Evolutionary conservation across 2,888 invertebrate species (phyloP).

Genomic region (Drosophila demipolita): DNA sequence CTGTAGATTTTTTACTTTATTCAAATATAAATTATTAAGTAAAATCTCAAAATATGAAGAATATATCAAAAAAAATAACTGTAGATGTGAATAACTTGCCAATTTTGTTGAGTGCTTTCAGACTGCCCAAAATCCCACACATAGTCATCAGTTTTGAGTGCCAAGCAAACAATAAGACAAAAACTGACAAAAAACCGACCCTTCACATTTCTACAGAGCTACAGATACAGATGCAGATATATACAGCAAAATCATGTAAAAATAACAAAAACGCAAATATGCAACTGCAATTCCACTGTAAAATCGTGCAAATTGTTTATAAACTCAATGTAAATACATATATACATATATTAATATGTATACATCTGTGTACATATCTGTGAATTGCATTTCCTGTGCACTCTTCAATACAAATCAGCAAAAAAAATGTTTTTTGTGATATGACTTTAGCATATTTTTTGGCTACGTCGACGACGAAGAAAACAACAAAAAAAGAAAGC

Average conservation of each 20-base stretch:
- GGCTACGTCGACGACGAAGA: conserved; percentile 47
- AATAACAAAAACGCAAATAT: conserved; percentile 25
- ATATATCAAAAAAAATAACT: neutral
- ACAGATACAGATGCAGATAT: neutral
- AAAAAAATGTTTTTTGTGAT: conserved; percentile 29
- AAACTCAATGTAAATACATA: conserved; percentile 36
- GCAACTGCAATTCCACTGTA: conserved; percentile 51
- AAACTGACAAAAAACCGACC: conserved; percentile 40
- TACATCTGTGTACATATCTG: conserved; percentile 17
- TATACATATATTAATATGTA: neutral
- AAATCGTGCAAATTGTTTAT: conserved; percentile 59
- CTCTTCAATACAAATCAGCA: conserved; percentile 29
- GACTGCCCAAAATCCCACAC: conserved; percentile 46
- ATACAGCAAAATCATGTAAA: conserved; percentile 7
- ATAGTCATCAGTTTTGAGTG: conserved; percentile 25
- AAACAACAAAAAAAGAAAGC: conserved; percentile 56
- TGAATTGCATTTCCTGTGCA: conserved; percentile 60
- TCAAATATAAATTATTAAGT: neutral
- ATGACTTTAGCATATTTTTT: conserved; percentile 66
- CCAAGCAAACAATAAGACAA: conserved; percentile 43
- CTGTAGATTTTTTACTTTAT: neutral
- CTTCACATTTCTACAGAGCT: conserved; percentile 31
- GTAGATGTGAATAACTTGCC: neutral
- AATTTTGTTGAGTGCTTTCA: conserved; percentile 12
- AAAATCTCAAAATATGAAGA: neutral